phyloP scores from a whole-genome alignment of 2,888 invertebrate genomes.

The Drosophila affinis region DNA sequence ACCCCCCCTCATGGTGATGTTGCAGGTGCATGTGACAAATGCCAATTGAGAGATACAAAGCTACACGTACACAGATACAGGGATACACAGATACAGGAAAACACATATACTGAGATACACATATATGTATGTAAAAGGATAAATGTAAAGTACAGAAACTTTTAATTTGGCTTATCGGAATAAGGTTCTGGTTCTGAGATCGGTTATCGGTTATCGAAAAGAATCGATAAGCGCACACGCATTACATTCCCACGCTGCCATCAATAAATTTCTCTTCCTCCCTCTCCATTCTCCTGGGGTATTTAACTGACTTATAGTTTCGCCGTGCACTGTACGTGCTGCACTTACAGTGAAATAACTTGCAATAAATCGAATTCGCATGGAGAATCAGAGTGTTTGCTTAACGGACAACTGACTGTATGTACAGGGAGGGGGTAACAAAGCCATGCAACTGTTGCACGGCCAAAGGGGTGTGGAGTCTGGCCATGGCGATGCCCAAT shows the following conservation, averaged over 20 bases:
- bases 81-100: not conserved
- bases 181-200: not conserved
- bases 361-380: too few relatives aligned
- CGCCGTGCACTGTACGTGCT: not conserved
- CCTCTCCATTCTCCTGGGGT: not conserved
- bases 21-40: not conserved
- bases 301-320: not conserved
- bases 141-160: not conserved
- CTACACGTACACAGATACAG: not conserved
- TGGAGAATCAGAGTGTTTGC: too few relatives aligned
- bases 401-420: too few relatives aligned
- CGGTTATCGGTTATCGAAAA: not conserved
- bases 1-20: too few relatives aligned
- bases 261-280: not conserved
- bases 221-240: not conserved
- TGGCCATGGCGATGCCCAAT: slow-evolving; percentile 37
- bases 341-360: not conserved
- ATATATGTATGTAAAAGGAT: not conserved
- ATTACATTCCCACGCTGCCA: not conserved
- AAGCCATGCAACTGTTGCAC: not conserved
- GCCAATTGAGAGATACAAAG: not conserved
- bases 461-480: not conserved
- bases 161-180: too few relatives aligned
- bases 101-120: too few relatives aligned
- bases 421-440: not conserved